Conservation (phyloP, 1,140 invertebrate species). For the Dufourea novaeangliae region DNA sequence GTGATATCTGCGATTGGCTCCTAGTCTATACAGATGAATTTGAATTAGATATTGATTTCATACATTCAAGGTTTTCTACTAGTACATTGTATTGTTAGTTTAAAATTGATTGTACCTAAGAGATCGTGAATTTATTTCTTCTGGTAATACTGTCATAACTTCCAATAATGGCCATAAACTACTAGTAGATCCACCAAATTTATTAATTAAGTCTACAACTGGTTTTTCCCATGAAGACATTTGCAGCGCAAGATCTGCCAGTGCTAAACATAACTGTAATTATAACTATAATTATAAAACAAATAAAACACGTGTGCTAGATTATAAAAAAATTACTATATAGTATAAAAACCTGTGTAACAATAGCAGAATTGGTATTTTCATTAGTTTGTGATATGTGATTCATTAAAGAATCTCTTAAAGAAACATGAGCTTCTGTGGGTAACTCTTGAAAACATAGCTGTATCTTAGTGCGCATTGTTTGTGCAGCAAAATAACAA, state of each 20-base stretch:
- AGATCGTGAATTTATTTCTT: constrained; percentile 94
- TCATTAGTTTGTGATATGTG: constrained; percentile 93
- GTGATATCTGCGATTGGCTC: constrained; percentile 93
- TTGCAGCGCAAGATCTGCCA: constrained; percentile 96
- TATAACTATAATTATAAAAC: constrained; percentile 3
- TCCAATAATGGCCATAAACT: constrained; percentile 92
- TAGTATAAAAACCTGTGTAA: constrained; percentile 87
- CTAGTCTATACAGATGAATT: constrained; percentile 84
- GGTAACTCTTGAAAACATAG: constrained; percentile 97
- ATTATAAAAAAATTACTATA: constrained; percentile 26
- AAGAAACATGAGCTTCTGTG: constrained; percentile 89
- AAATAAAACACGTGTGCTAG: constrained; percentile 3
- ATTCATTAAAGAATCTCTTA: constrained; percentile 95
- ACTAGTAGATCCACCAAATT: constrained; percentile 84
- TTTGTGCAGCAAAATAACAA: constrained; percentile 99
- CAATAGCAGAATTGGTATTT: constrained; percentile 91
- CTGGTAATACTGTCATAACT: constrained; percentile 96
- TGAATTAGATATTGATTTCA: background rate
- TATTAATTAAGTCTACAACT: constrained; percentile 91
- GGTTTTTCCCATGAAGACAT: constrained; percentile 96
- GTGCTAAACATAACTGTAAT: constrained; percentile 91
- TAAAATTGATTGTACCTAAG: constrained; percentile 81
- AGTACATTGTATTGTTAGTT: background rate
- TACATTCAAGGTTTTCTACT: background rate
- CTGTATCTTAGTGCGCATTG: constrained; percentile 97